A percentile compares a stretch with the other conserved stretches of the same genome.
phyloP scores from a whole-genome alignment of 2,113 vertebrate genomes.

The Ctenodactylus gundi region DNA sequence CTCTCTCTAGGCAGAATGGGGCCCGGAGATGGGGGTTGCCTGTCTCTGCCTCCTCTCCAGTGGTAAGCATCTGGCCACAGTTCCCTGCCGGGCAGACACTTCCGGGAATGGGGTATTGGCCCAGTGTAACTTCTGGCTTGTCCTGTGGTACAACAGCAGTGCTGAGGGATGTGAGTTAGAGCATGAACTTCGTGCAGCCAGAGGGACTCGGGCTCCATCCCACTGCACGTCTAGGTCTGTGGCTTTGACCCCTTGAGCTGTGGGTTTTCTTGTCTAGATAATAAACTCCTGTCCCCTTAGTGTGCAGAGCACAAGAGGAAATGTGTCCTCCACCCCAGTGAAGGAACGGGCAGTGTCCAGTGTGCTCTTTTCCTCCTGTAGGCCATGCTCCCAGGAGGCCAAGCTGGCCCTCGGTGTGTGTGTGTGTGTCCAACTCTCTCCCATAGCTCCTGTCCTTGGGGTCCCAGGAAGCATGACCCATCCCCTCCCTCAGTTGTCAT shows the following conservation, averaged over 20 bases:
- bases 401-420: no score
- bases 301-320: neutral
- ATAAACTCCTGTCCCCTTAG: neutral
- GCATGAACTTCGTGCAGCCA: neutral
- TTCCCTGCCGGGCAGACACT: neutral
- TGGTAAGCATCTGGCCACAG: neutral
- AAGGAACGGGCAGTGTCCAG: neutral
- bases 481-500: no score
- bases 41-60: neutral
- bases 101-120: neutral
- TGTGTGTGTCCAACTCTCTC: no score
- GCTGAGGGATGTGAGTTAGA: neutral
- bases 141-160: neutral
- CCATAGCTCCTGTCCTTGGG: rapidly evolving
- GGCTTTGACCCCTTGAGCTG: neutral
- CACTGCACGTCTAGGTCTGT: neutral
- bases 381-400: neutral
- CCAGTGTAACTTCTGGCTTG: neutral
- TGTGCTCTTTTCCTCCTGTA: neutral
- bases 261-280: neutral
- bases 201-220: neutral
- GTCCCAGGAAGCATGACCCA: no score
- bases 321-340: neutral
- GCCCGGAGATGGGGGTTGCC: no score
- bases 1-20: no score